Evolutionary conservation across 1,140 invertebrate genomes (phyloP).

Genomic region (Bilobella aurantiaca): DNA sequence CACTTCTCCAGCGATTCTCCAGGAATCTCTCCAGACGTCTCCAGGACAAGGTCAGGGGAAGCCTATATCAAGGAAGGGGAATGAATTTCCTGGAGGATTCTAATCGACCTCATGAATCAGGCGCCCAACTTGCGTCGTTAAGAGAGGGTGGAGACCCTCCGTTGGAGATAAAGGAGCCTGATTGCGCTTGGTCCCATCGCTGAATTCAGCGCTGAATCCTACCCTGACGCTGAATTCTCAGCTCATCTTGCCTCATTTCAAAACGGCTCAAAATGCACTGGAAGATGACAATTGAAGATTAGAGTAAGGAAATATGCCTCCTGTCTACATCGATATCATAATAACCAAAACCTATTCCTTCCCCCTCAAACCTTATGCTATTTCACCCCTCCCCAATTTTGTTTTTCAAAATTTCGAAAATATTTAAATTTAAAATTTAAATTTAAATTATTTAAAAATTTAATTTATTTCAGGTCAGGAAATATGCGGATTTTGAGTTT

Average conservation of each 20-base stretch:
- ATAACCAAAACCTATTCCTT: not conserved
- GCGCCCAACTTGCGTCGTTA: not conserved
- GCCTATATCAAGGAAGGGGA: not conserved
- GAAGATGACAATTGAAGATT: not conserved
- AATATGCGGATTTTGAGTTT: too few relatives aligned
- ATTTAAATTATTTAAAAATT: too few relatives aligned
- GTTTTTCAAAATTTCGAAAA: too few relatives aligned
- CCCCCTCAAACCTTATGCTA: not conserved
- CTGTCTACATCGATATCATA: not conserved
- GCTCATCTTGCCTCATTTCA: not conserved
- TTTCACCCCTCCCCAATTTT: not conserved
- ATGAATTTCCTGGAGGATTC: not conserved
- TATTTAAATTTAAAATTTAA: too few relatives aligned
- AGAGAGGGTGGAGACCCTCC: not conserved
- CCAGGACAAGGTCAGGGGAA: not conserved
- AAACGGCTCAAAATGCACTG: not conserved
- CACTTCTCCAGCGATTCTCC: not conserved
- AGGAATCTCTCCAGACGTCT: not conserved
- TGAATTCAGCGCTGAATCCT: too few relatives aligned
- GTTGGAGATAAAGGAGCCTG: too few relatives aligned
- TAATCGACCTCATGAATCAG: conserved; percentile 5
- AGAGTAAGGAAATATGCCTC: not conserved
- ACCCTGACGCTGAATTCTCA: not conserved
- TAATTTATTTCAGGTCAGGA: too few relatives aligned
- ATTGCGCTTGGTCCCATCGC: too few relatives aligned